phyloP scores from a whole-genome alignment of 2,888 invertebrate species.

The Lithodes maja region DNA sequence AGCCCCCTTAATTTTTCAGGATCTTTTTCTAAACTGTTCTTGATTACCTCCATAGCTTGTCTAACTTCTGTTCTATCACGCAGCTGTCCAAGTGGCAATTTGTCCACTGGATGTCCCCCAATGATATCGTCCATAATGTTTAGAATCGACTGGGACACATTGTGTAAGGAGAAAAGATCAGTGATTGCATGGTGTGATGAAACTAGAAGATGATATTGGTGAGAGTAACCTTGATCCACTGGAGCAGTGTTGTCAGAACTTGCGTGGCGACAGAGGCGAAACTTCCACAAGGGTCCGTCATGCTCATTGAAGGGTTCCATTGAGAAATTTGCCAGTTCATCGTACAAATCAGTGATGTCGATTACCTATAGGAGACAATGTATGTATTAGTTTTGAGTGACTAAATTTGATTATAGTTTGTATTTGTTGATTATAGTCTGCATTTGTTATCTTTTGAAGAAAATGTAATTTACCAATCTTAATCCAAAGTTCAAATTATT shows the following conservation, averaged over 20 bases:
- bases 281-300: conserved; percentile 18
- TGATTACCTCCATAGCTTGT: background rate
- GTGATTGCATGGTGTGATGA: background rate
- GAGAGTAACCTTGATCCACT: conserved; percentile 7
- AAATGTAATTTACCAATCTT: too few relatives aligned
- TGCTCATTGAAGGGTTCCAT: conserved; percentile 7
- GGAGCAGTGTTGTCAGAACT: background rate
- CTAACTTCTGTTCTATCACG: background rate
- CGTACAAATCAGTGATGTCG: background rate
- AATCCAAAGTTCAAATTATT: too few relatives aligned
- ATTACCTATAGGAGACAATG: background rate
- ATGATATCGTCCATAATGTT: background rate
- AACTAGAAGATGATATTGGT: background rate
- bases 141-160: background rate
- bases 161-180: background rate
- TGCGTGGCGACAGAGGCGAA: background rate
- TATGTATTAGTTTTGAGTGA: too few relatives aligned
- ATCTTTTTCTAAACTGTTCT: background rate
- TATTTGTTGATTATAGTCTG: too few relatives aligned
- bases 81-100: conserved; percentile 6
- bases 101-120: background rate
- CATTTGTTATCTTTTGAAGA: too few relatives aligned
- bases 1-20: background rate
- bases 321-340: background rate
- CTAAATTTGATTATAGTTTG: too few relatives aligned